These are phyloP conservation scores for Thecocarcelia acutangulata DNA, from an alignment of 2,888 invertebrate genomes.

Conservation along the genomic window DNA sequence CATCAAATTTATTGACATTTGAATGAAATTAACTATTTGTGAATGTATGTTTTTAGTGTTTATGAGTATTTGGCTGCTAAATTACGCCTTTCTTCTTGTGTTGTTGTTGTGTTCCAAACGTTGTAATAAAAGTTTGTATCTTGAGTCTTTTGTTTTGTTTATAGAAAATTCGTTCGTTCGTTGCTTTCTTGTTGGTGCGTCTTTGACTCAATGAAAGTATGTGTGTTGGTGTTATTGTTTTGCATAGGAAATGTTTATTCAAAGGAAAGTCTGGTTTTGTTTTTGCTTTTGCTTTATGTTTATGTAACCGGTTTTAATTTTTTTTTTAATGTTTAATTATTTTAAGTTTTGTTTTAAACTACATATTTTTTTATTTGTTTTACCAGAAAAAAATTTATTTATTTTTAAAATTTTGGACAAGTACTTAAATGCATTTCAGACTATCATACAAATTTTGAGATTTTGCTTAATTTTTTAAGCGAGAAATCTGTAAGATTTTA, in stretches of 20 bases:
- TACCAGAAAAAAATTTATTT: too few relatives aligned
- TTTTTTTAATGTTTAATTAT: not conserved
- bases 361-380: too few relatives aligned
- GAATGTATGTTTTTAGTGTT: too few relatives aligned
- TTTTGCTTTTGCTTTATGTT: not conserved
- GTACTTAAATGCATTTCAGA: too few relatives aligned
- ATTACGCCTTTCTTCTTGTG: not conserved
- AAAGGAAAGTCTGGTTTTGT: slow-evolving; percentile 4
- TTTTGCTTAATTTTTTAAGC: too few relatives aligned
- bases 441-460: too few relatives aligned
- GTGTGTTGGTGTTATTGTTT: slow-evolving; percentile 22
- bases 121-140: slow-evolving; percentile 41
- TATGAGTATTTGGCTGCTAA: slow-evolving; percentile 3
- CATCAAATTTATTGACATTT: slow-evolving; percentile 42
- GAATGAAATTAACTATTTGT: slow-evolving; percentile 8
- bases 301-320: slow-evolving; percentile 16
- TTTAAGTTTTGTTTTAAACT: not conserved
- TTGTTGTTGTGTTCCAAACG: not conserved
- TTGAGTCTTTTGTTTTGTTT: slow-evolving; percentile 59
- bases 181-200: not conserved
- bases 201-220: not conserved
- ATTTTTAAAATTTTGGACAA: too few relatives aligned
- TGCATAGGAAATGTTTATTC: slow-evolving; percentile 16
- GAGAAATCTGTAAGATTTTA: too few relatives aligned
- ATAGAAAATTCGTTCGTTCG: not conserved